phyloP scores from a whole-genome alignment of 2,113 vertebrate genomes.

The Lethenteron reissneri region DNA sequence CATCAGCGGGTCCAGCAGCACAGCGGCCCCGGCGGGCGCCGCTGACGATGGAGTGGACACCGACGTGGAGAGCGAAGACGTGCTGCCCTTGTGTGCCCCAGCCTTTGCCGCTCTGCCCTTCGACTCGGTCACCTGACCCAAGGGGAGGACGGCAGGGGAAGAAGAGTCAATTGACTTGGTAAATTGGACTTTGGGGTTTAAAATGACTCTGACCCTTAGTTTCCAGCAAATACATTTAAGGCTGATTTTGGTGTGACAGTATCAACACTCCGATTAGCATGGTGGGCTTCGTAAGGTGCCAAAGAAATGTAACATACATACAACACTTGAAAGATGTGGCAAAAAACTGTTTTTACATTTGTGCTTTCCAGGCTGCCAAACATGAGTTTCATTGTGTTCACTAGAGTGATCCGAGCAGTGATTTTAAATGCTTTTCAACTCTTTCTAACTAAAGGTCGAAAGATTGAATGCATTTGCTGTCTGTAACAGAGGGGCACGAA shows the following conservation, averaged over 20 bases:
- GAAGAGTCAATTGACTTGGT: neutral
- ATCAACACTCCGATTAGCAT: neutral
- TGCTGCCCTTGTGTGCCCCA: conserved; percentile 55
- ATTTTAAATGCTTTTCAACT: too few species aligned
- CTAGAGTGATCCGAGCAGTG: too few species aligned
- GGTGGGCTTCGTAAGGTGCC: neutral
- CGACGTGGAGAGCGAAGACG: conserved; percentile 65
- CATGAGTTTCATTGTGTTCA: too few species aligned
- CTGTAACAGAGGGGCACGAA: neutral
- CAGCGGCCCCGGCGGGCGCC: too few species aligned
- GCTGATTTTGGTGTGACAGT: neutral
- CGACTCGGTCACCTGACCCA: conserved; percentile 56
- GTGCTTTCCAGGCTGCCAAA: too few species aligned
- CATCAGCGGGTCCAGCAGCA: conserved; percentile 48
- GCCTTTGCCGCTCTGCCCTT: conserved; percentile 36
- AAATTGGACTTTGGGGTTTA: neutral
- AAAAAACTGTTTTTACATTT: too few species aligned
- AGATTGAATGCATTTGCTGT: too few species aligned
- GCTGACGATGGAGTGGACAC: conserved; percentile 39
- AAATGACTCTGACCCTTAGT: neutral
- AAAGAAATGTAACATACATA: neutral
- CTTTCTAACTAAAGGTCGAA: too few species aligned
- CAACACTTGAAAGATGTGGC: neutral
- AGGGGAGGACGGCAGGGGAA: neutral
- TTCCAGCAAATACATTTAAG: neutral